These are phyloP conservation scores for Prolemur simus DNA, from an alignment of 2,113 vertebrate species.

Conservation along the genomic window DNA sequence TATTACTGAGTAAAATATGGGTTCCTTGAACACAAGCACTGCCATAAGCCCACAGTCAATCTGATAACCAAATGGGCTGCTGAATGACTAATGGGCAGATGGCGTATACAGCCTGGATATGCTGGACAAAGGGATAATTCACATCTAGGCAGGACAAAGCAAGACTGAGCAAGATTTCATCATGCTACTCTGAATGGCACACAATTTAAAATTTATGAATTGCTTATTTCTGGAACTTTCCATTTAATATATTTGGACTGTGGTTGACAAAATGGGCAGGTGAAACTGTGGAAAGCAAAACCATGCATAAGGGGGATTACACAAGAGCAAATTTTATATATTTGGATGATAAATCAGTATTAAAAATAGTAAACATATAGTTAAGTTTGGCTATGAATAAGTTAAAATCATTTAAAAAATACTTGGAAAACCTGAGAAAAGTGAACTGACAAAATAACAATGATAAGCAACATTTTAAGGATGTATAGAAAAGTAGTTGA, in stretches of 20 bases:
- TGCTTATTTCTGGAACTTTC: not conserved
- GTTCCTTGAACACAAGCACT: not conserved
- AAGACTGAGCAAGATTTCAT: not conserved
- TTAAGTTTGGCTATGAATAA: not conserved
- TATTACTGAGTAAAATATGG: not conserved
- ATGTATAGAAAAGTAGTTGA: not conserved
- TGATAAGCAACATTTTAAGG: not conserved
- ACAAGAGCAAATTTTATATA: not conserved
- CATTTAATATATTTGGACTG: not conserved
- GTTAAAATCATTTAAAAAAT: not conserved
- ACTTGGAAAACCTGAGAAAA: not conserved
- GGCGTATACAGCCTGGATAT: not conserved
- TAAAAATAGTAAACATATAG: not conserved
- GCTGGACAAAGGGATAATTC: not conserved
- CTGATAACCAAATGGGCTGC: not conserved
- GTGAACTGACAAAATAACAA: not conserved
- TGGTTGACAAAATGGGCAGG: not conserved
- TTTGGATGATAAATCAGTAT: not conserved
- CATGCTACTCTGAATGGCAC: not conserved
- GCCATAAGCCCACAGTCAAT: not conserved
- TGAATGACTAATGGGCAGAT: not conserved
- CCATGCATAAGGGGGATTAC: not conserved
- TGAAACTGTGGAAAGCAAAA: not conserved
- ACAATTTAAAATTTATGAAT: not conserved
- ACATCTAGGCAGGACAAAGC: not conserved